A percentile compares a stretch with the other conserved stretches of the same genome.
Conservation (phyloP, 2,888 invertebrate species). For the Netelia virgata region DNA sequence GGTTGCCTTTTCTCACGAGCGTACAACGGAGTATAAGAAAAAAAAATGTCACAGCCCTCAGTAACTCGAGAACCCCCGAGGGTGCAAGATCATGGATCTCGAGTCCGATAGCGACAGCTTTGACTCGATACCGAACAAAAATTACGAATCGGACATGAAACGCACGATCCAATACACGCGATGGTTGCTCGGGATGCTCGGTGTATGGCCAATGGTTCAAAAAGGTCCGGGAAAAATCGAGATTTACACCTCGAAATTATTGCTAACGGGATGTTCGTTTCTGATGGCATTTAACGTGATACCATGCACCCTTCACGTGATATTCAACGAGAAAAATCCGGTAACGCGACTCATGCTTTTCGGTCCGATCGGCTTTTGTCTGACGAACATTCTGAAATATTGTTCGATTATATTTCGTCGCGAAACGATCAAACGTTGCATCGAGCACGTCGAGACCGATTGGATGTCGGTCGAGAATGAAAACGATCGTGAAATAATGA, state of each 20-base stretch:
- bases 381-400: slow-evolving; percentile 50
- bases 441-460: slow-evolving; percentile 51
- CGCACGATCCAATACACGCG: slow-evolving; percentile 24
- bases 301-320: slow-evolving; percentile 35
- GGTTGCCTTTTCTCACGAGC: background rate
- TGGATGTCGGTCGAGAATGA: slow-evolving; percentile 50
- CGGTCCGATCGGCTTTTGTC: slow-evolving; percentile 48
- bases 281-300: slow-evolving; percentile 35
- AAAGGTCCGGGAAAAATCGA: slow-evolving; percentile 31
- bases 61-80: slow-evolving; percentile 17
- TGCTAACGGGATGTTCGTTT: slow-evolving; percentile 11
- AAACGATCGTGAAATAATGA: slow-evolving; percentile 61
- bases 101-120: background rate
- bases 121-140: slow-evolving; percentile 7
- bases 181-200: slow-evolving; percentile 38
- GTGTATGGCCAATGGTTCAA: slow-evolving; percentile 54
- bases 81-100: slow-evolving; percentile 10
- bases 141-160: slow-evolving; percentile 17
- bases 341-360: slow-evolving; percentile 33
- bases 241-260: slow-evolving; percentile 22
- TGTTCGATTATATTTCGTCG: slow-evolving; percentile 35
- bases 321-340: slow-evolving; percentile 42
- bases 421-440: slow-evolving; percentile 26
- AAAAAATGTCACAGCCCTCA: background rate
- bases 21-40: background rate